Base-by-base conservation (phyloP, 2,888 invertebrate species). In the Graphium colonna region DNA sequence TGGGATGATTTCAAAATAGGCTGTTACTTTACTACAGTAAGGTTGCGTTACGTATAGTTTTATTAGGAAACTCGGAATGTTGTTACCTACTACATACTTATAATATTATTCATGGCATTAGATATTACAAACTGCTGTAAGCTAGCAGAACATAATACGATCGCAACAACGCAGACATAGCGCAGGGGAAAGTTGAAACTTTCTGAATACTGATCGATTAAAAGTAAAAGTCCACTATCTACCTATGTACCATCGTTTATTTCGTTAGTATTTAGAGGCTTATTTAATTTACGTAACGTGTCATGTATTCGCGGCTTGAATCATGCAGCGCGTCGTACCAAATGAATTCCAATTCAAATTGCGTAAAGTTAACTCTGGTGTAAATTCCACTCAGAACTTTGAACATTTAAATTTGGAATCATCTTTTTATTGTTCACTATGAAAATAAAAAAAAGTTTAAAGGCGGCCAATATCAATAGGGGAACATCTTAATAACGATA, bases 181-280 rank as follows among this genome's bases (percentile, higher is more conserved):
- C 60, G 60, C 62, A 61, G 67, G 72, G 72, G 83, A 84, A 84
- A 84, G 82, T 79, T 69, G 49, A 60, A 66, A 76, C 79, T 81
- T 79, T 81, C 82, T 75, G 82, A 80, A 82, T 83, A 77, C 73
- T 79, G 75, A 82, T 82, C 71, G 75, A 78, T 78, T 78, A 78
- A 82, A 83, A 84, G 82, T 83, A 83, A 85, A 81, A 84, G 81
- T 80, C 55, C 3, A 36, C 9, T 33, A 9, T n/a, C 36, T n/a
- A 10, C 33, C n/a, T 21, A 21, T 21, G 21, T 21, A 21, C 21
- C 21, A 21, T 21, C 5, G 21, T 60, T 58, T 61, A 53, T 53
- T 46, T 45, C 45, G 55, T 56, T 56, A 63, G 57, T 62, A 61
- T 71, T 70, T 69, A 68, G 62, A 60, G 55, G 65, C 65, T 68